Evolutionary conservation across 2,888 invertebrate genomes (phyloP).

Genomic region (Synanthedon formicaeformis): DNA sequence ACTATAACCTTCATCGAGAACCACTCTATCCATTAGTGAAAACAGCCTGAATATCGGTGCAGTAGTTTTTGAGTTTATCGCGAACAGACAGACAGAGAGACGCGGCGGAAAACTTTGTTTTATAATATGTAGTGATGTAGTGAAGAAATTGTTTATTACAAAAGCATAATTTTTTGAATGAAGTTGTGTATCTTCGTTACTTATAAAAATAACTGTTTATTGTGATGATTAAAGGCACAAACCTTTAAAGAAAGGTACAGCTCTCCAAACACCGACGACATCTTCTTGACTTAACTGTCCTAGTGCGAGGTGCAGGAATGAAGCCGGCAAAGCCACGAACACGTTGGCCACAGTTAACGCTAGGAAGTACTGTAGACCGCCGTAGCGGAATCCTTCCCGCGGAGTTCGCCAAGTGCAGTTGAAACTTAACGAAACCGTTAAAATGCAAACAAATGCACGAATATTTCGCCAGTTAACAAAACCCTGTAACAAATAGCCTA

Average conservation of each 20-base stretch:
- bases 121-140: too few relatives aligned
- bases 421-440: constrained; percentile 67
- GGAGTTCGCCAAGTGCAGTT: constrained; percentile 73
- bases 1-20: too few relatives aligned
- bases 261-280: constrained; percentile 74
- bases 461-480: constrained; percentile 33
- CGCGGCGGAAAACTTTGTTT: too few relatives aligned
- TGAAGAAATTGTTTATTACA: too few relatives aligned
- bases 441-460: constrained; percentile 54
- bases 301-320: constrained; percentile 72
- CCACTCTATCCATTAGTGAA: too few relatives aligned
- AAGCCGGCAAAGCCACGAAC: constrained; percentile 67
- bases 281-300: constrained; percentile 77
- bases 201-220: too few relatives aligned
- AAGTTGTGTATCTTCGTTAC: too few relatives aligned
- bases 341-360: constrained; percentile 59
- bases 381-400: constrained; percentile 53
- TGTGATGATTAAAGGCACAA: constrained; percentile 4
- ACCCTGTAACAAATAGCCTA: constrained; percentile 15
- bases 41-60: too few relatives aligned
- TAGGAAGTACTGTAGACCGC: constrained; percentile 66
- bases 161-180: too few relatives aligned
- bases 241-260: constrained; percentile 77
- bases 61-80: too few relatives aligned
- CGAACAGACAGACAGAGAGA: too few relatives aligned